Evolutionary conservation across 2,113 vertebrate species (phyloP).

Genomic region (Tupaia tana): DNA sequence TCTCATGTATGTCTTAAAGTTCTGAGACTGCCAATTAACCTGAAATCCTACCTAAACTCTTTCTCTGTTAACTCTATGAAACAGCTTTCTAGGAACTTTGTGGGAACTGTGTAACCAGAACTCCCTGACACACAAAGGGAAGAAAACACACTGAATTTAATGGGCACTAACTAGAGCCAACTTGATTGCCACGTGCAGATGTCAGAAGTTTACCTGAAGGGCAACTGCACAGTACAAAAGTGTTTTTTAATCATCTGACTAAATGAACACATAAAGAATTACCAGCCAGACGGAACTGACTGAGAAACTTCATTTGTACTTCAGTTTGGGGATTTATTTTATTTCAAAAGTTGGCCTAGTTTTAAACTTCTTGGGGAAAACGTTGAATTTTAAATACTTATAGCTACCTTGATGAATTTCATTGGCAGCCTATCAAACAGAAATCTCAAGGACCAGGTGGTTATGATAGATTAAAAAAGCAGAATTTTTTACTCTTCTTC

Average conservation of each 20-base stretch:
- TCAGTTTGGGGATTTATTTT: background rate
- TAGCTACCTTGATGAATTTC: background rate
- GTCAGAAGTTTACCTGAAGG: background rate
- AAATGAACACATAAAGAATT: background rate
- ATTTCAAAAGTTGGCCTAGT: background rate
- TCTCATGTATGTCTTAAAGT: background rate
- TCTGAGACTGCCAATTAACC: background rate
- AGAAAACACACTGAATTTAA: background rate
- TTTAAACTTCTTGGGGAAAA: constrained; percentile 41
- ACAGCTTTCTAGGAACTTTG: background rate
- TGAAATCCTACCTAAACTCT: background rate
- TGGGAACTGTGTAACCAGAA: background rate
- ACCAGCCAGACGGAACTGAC: background rate
- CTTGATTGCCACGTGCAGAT: background rate
- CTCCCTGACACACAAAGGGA: background rate
- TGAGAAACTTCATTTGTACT: background rate
- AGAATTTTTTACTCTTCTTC: constrained; percentile 12
- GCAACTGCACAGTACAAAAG: background rate
- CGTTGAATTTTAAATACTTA: background rate
- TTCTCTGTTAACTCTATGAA: background rate
- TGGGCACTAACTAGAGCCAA: background rate
- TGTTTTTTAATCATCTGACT: background rate
- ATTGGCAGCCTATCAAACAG: constrained; percentile 33
- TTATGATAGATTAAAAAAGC: constrained; percentile 25
- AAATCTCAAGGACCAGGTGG: constrained; percentile 54